phyloP scores from a whole-genome alignment of 2,113 vertebrate genomes.

The Psittacara wagleri region DNA sequence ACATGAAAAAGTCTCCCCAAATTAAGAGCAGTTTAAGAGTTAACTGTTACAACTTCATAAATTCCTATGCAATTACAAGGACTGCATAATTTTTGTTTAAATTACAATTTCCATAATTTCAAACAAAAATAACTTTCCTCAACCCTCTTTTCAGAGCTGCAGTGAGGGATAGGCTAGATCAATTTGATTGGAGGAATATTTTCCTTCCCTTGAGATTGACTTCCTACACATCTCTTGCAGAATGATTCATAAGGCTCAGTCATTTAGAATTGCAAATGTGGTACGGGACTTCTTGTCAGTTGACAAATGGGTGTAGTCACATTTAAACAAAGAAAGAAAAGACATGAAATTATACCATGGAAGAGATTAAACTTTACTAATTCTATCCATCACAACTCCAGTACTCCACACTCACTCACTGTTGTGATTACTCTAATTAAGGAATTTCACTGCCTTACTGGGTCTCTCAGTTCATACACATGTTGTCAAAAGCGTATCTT shows the following conservation, averaged over 20 bases:
- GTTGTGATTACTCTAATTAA: slow-evolving; percentile 1
- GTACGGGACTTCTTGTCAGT: slow-evolving; percentile 23
- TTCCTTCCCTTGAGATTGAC: background rate
- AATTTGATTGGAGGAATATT: slow-evolving; percentile 32
- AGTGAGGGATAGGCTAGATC: background rate
- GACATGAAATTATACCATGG: background rate
- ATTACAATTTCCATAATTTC: background rate
- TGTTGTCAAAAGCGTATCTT: background rate
- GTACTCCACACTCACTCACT: background rate
- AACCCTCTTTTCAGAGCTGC: background rate
- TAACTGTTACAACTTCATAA: background rate
- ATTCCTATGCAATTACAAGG: background rate
- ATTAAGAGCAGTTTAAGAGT: background rate
- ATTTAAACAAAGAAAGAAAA: slow-evolving; percentile 23
- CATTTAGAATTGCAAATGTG: slow-evolving; percentile 59
- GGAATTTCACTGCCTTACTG: background rate
- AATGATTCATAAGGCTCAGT: slow-evolving; percentile 36
- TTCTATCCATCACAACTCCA: background rate
- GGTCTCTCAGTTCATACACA: background rate
- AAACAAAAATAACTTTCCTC: background rate
- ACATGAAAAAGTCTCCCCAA: background rate
- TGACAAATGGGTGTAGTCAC: slow-evolving; percentile 48
- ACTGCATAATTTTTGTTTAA: background rate
- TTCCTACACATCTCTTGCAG: slow-evolving; percentile 30
- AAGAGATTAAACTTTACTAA: background rate